Conservation (phyloP, 2,113 vertebrate species). For the Ceyx margarethae region DNA sequence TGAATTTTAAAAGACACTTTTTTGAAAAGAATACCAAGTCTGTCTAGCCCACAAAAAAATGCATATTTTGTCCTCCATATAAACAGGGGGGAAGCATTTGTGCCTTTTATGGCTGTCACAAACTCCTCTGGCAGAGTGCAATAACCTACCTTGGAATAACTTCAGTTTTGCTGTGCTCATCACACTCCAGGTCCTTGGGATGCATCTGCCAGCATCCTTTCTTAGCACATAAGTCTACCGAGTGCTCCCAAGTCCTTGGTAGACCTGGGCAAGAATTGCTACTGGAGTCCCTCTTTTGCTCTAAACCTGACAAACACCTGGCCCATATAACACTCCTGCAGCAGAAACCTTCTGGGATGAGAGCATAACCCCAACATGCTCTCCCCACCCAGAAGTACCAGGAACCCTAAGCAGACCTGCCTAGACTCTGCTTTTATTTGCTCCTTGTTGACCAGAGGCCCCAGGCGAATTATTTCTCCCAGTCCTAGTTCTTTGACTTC, state of each 20-base stretch:
- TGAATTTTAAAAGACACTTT: not conserved
- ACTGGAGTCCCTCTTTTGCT: not conserved
- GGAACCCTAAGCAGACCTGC: not conserved
- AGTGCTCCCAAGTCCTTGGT: not conserved
- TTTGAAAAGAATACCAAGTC: not conserved
- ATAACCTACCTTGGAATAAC: not conserved
- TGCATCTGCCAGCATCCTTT: not conserved
- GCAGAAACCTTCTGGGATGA: not conserved
- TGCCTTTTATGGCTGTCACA: not conserved
- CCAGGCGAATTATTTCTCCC: slow-evolving; percentile 22
- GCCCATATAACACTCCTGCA: not conserved
- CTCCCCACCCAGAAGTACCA: not conserved
- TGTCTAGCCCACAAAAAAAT: not conserved
- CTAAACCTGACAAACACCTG: not conserved
- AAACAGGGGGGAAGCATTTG: not conserved
- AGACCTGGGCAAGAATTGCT: not conserved
- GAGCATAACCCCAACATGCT: not conserved
- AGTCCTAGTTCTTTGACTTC: not conserved
- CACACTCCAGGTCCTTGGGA: not conserved
- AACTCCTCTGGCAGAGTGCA: not conserved
- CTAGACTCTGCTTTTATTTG: not conserved
- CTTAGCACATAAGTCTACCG: not conserved
- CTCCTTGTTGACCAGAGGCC: not conserved
- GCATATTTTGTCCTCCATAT: not conserved
- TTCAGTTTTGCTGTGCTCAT: not conserved